A percentile compares a stretch with the other conserved stretches of the same genome.
Evolutionary conservation across 2,888 invertebrate species (phyloP).

Genomic region (Erebia epiphron): DNA sequence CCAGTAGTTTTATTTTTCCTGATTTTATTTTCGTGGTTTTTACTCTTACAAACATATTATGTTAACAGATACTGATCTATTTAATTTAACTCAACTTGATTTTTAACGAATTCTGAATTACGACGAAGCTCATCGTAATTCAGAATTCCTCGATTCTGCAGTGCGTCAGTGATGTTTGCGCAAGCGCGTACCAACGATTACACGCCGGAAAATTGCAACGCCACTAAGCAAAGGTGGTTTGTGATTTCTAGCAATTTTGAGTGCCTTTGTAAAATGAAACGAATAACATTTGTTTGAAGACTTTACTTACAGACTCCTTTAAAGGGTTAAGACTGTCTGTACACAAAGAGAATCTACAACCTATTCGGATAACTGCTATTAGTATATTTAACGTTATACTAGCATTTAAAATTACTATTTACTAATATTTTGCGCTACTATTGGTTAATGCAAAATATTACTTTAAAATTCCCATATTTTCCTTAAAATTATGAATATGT

Average conservation of each 20-base stretch:
- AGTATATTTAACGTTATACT: background rate
- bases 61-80: too few species aligned
- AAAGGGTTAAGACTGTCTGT: background rate
- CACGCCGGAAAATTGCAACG: background rate
- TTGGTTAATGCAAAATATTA: too few species aligned
- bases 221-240: background rate
- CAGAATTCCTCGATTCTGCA: constrained; percentile 8
- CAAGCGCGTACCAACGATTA: constrained; percentile 7
- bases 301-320: background rate
- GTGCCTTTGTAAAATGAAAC: background rate
- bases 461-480: too few species aligned
- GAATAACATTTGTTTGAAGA: background rate
- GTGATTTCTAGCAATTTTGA: background rate
- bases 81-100: background rate
- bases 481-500: too few species aligned
- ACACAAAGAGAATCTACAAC: background rate
- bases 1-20: too few species aligned
- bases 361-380: background rate
- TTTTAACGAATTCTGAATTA: background rate
- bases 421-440: too few species aligned
- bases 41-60: too few species aligned
- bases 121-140: too few species aligned
- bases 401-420: too few species aligned
- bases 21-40: too few species aligned
- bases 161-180: constrained; percentile 7